A percentile compares a stretch with the other conserved stretches of the same genome.
phyloP scores from a whole-genome alignment of 2,797 vertebrate genomes.

The Novumbra hubbsi region DNA sequence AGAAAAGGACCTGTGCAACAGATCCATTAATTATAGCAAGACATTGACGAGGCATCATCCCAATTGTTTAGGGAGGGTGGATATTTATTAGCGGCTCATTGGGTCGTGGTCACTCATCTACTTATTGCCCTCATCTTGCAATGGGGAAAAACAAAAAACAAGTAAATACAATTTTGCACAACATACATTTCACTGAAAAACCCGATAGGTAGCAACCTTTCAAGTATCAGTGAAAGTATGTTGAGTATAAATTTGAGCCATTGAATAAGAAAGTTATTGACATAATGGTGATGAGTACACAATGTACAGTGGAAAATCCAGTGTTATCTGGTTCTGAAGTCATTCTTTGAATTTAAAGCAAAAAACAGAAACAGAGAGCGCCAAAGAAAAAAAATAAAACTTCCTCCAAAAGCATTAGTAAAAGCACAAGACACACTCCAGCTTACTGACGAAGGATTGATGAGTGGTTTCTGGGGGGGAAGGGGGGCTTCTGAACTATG shows the following conservation, averaged over 20 bases:
- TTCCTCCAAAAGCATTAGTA: too few relatives aligned
- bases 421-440: too few relatives aligned
- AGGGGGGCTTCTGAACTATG: too few relatives aligned
- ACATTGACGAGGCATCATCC: conserved; percentile 68
- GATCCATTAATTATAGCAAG: conserved; percentile 72
- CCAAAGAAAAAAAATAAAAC: too few relatives aligned
- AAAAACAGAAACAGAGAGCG: too few relatives aligned
- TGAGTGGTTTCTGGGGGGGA: too few relatives aligned
- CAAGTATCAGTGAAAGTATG: conserved; percentile 21
- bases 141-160: conserved; percentile 53
- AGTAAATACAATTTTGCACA: conserved; percentile 49
- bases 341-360: neutral
- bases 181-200: conserved; percentile 45
- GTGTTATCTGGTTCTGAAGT: neutral
- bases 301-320: neutral
- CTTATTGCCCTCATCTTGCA: too few relatives aligned
- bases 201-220: conserved; percentile 61
- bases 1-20: conserved; percentile 63
- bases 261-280: conserved; percentile 58
- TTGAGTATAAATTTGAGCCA: neutral
- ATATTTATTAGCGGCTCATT: too few relatives aligned
- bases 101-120: too few relatives aligned
- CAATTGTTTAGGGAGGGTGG: neutral
- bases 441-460: too few relatives aligned
- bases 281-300: conserved; percentile 28